These are phyloP conservation scores for Macropus fuliginosus DNA, from an alignment of 2,797 vertebrate species.

Conservation along the genomic window DNA sequence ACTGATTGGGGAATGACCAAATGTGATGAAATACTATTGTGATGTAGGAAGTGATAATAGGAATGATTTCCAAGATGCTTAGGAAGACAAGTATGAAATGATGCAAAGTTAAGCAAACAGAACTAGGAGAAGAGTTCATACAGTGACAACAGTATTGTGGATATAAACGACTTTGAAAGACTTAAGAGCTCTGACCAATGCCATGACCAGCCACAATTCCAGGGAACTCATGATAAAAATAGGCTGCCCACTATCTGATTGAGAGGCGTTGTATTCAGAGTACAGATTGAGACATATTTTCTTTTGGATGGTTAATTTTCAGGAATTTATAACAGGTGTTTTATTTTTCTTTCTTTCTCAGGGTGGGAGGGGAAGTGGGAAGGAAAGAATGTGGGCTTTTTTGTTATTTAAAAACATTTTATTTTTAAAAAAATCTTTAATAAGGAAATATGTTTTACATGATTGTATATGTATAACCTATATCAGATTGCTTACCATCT, in stretches of 20 bases:
- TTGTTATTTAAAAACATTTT: no score
- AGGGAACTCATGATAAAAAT: background rate
- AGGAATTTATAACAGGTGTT: no score
- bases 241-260: no score
- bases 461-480: background rate
- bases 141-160: background rate
- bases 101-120: background rate
- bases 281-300: no score
- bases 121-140: no score
- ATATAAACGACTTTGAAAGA: background rate
- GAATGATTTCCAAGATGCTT: background rate
- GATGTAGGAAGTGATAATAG: background rate
- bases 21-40: background rate
- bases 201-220: background rate
- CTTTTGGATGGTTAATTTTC: no score
- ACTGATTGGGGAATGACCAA: background rate
- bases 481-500: background rate
- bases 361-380: no score
- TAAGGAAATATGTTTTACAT: background rate
- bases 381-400: no score
- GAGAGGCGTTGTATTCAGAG: no score
- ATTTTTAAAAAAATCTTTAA: background rate
- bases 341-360: no score
- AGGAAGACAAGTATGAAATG: background rate
- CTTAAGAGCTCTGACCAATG: no score